Percentiles rank a stretch among this genome's conserved stretches.
Evolutionary conservation across 2,888 invertebrate genomes (phyloP).

Genomic region (Lasioglossum calceatum): DNA sequence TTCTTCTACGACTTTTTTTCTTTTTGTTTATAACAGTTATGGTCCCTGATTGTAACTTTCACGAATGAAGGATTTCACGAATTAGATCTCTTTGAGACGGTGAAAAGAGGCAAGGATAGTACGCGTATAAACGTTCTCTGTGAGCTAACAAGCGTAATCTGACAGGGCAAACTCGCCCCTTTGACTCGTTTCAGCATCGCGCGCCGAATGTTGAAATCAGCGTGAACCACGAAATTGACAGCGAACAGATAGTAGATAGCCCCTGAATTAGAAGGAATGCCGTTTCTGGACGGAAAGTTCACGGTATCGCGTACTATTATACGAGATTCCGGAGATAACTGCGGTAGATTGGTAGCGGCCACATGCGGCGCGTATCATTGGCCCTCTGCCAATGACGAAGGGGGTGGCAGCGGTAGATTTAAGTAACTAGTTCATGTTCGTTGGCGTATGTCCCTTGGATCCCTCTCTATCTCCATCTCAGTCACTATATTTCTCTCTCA

Average conservation of each 20-base stretch:
- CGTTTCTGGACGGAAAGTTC: slow-evolving; percentile 33
- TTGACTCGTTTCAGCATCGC: neutral
- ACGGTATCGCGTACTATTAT: slow-evolving; percentile 36
- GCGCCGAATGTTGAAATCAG: neutral
- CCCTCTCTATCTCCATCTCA: neutral
- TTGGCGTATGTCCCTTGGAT: slow-evolving; percentile 49
- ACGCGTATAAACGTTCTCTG: neutral
- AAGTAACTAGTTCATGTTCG: slow-evolving; percentile 65
- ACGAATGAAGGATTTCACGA: neutral
- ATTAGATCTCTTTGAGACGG: neutral
- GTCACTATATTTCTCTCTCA: slow-evolving; percentile 4
- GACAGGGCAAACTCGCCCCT: neutral
- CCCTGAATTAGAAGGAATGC: slow-evolving; percentile 10
- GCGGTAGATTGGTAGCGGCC: slow-evolving; percentile 47
- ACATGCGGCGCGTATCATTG: slow-evolving; percentile 61
- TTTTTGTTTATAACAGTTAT: no score
- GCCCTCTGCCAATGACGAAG: slow-evolving; percentile 54
- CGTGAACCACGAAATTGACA: neutral
- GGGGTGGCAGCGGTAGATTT: slow-evolving; percentile 46
- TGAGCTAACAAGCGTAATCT: neutral
- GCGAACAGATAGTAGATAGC: neutral
- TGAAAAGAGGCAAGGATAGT: neutral
- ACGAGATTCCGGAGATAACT: slow-evolving; percentile 54
- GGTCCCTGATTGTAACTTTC: neutral
- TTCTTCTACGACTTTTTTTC: no score